These are phyloP conservation scores for Hoplodrina blanda DNA, from an alignment of 2,888 invertebrate genomes.

Conservation along the genomic window DNA sequence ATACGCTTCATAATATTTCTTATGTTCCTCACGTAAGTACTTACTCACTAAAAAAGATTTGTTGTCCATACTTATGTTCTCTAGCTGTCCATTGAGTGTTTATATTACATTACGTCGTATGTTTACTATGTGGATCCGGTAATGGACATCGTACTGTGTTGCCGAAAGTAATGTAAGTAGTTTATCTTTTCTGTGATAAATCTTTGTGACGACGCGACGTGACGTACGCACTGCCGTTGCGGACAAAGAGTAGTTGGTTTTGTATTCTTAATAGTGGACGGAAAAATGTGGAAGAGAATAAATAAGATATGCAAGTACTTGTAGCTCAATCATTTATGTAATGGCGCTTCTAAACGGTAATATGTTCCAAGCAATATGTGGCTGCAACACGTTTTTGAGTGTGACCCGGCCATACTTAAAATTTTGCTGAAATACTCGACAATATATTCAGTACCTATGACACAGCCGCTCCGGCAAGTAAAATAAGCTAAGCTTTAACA, in stretches of 20 bases:
- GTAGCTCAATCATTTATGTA: neutral
- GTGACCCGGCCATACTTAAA: too few relatives aligned
- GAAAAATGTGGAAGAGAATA: neutral
- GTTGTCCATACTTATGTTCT: conserved; percentile 3
- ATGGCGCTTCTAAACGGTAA: too few relatives aligned
- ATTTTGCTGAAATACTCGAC: too few relatives aligned
- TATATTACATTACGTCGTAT: conserved; percentile 30
- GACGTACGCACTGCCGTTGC: conserved; percentile 11
- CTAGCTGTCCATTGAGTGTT: conserved; percentile 35
- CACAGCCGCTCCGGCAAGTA: too few relatives aligned
- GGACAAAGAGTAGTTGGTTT: conserved; percentile 13
- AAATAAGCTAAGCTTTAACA: too few relatives aligned
- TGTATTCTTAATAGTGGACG: neutral
- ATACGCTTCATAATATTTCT: conserved; percentile 17
- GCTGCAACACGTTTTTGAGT: too few relatives aligned
- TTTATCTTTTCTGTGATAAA: conserved; percentile 59
- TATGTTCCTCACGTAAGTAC: conserved; percentile 1
- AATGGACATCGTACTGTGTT: conserved; percentile 38
- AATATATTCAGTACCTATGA: too few relatives aligned
- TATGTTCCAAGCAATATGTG: too few relatives aligned
- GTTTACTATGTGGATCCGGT: conserved; percentile 42
- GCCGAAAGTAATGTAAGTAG: conserved; percentile 47
- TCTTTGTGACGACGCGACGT: conserved; percentile 34
- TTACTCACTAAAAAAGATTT: conserved; percentile 23
- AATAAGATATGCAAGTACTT: neutral